These are phyloP conservation scores for Cavia aperea DNA, from an alignment of 2,113 vertebrate species.

Conservation along the genomic window DNA sequence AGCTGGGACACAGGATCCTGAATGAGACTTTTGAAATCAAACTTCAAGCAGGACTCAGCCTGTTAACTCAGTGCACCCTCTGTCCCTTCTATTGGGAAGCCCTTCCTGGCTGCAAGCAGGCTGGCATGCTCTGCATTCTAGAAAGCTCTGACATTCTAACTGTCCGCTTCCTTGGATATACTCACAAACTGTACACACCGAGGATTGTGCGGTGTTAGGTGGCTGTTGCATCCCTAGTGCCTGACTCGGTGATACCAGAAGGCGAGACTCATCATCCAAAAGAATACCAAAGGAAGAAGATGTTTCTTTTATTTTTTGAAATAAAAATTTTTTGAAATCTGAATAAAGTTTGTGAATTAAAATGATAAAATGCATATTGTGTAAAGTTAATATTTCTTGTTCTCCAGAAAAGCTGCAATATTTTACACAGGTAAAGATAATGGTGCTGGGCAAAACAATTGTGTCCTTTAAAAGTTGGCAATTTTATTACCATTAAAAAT, in stretches of 20 bases:
- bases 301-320: neutral
- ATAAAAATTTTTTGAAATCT: neutral
- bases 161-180: too few relatives aligned
- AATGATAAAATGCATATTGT: neutral
- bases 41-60: neutral
- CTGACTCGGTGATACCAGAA: neutral
- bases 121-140: neutral
- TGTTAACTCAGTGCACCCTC: neutral
- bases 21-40: neutral
- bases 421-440: neutral
- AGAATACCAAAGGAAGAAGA: neutral
- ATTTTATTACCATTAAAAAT: neutral
- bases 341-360: neutral
- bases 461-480: neutral
- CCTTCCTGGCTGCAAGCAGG: neutral
- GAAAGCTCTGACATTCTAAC: neutral
- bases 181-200: neutral
- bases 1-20: neutral
- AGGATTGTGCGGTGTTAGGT: neutral
- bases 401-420: neutral
- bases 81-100: neutral
- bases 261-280: neutral
- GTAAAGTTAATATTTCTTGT: neutral
- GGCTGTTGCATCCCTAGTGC: neutral
- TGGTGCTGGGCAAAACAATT: neutral